Evolutionary conservation across 2,113 vertebrate species (phyloP).

Genomic region (Pituophis catenifer): DNA sequence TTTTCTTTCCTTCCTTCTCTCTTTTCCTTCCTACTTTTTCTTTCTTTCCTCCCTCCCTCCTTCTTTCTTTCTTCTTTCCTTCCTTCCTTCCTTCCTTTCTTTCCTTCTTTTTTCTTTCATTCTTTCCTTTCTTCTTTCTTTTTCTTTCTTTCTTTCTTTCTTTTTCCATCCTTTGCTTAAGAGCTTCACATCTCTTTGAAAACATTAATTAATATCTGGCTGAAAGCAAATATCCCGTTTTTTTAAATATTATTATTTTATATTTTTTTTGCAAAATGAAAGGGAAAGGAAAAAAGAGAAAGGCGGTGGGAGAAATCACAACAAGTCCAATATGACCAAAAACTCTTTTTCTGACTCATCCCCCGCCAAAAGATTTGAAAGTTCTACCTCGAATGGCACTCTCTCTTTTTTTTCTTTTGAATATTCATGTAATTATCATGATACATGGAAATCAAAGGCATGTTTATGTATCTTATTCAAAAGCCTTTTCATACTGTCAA

Average conservation of each 20-base stretch:
- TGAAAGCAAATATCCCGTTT: not conserved
- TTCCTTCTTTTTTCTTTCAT: no score
- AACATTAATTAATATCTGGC: not conserved
- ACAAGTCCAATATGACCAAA: not conserved
- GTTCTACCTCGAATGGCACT: not conserved
- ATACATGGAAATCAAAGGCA: not conserved
- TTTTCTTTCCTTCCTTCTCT: no score
- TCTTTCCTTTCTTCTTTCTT: no score
- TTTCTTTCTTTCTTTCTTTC: not conserved
- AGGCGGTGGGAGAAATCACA: not conserved
- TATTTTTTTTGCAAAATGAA: not conserved
- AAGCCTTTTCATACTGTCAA: not conserved
- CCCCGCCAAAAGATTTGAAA: not conserved
- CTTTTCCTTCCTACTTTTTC: no score
- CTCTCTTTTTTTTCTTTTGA: not conserved
- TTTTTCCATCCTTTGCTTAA: not conserved
- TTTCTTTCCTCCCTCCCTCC: no score
- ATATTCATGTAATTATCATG: not conserved
- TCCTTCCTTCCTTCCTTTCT: rapidly evolving
- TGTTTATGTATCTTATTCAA: not conserved
- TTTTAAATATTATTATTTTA: no score
- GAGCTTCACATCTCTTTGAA: not conserved
- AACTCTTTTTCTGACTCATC: not conserved
- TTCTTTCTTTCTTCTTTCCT: no score
- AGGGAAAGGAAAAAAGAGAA: not conserved